Conservation (phyloP, 1,140 invertebrate species). For the Lepidostoma basale region DNA sequence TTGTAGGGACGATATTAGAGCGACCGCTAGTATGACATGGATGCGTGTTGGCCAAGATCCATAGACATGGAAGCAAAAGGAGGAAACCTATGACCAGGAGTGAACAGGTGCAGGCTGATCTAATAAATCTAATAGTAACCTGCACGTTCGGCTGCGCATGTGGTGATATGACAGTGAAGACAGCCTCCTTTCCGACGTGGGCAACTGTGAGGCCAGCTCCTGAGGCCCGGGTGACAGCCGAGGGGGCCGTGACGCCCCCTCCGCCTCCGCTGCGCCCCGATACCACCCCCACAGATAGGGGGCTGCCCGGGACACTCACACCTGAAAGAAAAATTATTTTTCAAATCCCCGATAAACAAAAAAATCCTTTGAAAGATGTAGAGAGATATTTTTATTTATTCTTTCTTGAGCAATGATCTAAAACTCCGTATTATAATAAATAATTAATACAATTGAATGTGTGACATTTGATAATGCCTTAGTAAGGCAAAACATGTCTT, state of each 20-base stretch:
- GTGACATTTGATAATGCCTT: too few species aligned
- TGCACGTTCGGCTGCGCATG: slow-evolving; percentile 63
- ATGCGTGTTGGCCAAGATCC: too few species aligned
- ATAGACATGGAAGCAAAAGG: too few species aligned
- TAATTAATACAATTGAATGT: too few species aligned
- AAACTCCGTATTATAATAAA: too few species aligned
- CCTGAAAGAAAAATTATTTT: slow-evolving; percentile 51
- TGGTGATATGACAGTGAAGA: slow-evolving; percentile 70
- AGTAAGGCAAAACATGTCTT: too few species aligned
- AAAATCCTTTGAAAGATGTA: neutral
- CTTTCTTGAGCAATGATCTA: too few species aligned
- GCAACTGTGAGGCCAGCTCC: slow-evolving; percentile 71
- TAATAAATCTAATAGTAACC: slow-evolving; percentile 44
- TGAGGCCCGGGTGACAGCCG: slow-evolving; percentile 58
- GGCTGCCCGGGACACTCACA: slow-evolving; percentile 65
- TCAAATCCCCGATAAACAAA: neutral
- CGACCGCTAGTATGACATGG: too few species aligned
- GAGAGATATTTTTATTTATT: too few species aligned
- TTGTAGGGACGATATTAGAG: too few species aligned
- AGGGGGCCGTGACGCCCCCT: slow-evolving; percentile 49
- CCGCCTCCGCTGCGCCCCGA: slow-evolving; percentile 50
- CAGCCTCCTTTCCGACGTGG: slow-evolving; percentile 74
- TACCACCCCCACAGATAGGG: slow-evolving; percentile 64
- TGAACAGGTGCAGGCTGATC: too few species aligned
- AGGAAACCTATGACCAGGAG: too few species aligned